Base-by-base conservation (phyloP, 2,113 vertebrate genomes). In the Anser cygnoides region DNA sequence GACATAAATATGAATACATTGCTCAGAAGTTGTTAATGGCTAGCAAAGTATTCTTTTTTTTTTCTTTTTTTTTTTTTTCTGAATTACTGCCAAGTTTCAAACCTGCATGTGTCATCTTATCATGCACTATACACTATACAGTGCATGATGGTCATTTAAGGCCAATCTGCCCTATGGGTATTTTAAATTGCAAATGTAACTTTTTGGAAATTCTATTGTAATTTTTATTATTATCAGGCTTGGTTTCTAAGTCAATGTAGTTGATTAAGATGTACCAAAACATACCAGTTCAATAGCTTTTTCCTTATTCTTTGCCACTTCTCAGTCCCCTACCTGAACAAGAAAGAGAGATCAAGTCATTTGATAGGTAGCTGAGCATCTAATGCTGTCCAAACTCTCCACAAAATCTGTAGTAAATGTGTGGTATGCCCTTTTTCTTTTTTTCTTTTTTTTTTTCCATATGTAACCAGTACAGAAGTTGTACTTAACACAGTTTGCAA, bases 71-170 rank as follows among this genome's bases (percentile, higher is more conserved):
- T 46, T 35, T 49, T 21, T 49, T 93, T 87, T 90, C 58, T 83
- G 67, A 70, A 92, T 91, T 46, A 57, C 63, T 88, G 77, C 95
- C 86, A 95, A 90, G 58, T 93, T 97, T 93, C 92, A 96, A 96
- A 94, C 85, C 84, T 55, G 80, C 82, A 28, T 74, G 75, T 93
- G 92, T 97, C 82, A 86, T 80, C 79, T 92, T 84, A 86, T 80
- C 87, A 74, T 13, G 11, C 39, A 50, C 68, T 90, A 62, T 84
- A 77, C 72, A 86, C 68, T 90, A 62, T 84, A 77, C 72, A 86
- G 85, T 86, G 92, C 93, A 76, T 29, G 72, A 52, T 93, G 90
- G 94, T 92, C 93, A 44, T 58, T 58, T 66, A 95, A 92, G 84
- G 88, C 84, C 65, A 89, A 71, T 87, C 88, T 91, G 49, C 79